These are phyloP conservation scores for Hydrozoanthus tunicans DNA, from an alignment of 64 coral and sea anemone species.

Conservation along the genomic window DNA sequence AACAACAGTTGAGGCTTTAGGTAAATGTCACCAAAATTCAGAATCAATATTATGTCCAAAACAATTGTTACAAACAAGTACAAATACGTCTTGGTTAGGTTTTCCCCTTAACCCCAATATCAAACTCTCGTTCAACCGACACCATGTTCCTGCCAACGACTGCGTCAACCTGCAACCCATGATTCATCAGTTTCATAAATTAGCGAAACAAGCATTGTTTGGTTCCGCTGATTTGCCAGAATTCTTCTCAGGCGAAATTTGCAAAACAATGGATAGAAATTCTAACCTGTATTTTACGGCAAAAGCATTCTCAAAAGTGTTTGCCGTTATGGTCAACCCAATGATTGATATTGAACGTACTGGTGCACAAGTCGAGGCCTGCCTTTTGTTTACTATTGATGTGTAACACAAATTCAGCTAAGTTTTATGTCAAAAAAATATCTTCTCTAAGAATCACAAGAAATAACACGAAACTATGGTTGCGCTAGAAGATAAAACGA, in stretches of 20 bases:
- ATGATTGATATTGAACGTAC: neutral
- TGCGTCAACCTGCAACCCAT: constrained; percentile 45
- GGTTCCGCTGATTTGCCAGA: neutral
- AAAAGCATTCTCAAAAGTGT: neutral
- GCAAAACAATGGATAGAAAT: constrained; percentile 22
- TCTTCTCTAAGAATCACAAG: no score
- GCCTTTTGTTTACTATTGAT: neutral
- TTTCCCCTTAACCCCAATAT: constrained; percentile 51
- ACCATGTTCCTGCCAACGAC: constrained; percentile 27
- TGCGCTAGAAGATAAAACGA: no score
- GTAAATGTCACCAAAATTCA: neutral
- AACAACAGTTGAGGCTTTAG: constrained; percentile 38
- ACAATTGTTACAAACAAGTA: constrained; percentile 43
- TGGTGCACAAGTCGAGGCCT: neutral
- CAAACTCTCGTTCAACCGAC: constrained; percentile 27
- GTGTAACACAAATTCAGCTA: no score
- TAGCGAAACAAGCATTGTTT: neutral
- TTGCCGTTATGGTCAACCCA: constrained; percentile 4
- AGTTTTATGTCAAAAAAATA: no score
- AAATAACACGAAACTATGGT: no score
- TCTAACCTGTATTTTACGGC: neutral
- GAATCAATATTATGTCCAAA: constrained; percentile 39
- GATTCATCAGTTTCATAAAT: neutral
- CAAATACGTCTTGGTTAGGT: constrained; percentile 47
- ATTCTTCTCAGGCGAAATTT: constrained; percentile 13